Conservation (phyloP, 2,888 invertebrate species). For the Glaucopsyche alexis region DNA sequence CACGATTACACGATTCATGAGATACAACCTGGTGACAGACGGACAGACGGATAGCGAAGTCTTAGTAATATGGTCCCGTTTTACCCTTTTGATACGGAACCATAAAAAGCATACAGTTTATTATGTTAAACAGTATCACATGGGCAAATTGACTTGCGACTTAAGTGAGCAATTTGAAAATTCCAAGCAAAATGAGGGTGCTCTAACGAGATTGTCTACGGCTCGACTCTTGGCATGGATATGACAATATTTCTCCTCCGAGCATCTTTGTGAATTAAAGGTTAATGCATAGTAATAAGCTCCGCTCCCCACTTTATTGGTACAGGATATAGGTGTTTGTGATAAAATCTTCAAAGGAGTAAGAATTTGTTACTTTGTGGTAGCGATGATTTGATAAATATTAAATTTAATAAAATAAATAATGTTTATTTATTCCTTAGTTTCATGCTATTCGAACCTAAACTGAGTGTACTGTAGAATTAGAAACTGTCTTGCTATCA, state of each 20-base stretch:
- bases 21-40: too few species aligned
- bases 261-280: constrained; percentile 30
- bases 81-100: too few species aligned
- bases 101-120: not conserved
- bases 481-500: too few species aligned
- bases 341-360: not conserved
- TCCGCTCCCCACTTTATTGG: not conserved
- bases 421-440: too few species aligned
- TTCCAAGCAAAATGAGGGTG: constrained; percentile 1
- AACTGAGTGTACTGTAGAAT: too few species aligned
- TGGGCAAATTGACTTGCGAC: constrained; percentile 26
- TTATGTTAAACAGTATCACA: constrained; percentile 17
- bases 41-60: too few species aligned
- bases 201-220: constrained; percentile 49
- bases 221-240: constrained; percentile 39
- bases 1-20: too few species aligned
- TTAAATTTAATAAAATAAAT: too few species aligned
- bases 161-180: constrained; percentile 36
- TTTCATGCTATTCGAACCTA: too few species aligned
- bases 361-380: not conserved
- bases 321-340: not conserved
- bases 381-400: too few species aligned
- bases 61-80: too few species aligned
- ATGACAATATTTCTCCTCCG: constrained; percentile 44
- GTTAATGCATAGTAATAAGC: constrained; percentile 15